phyloP scores from a whole-genome alignment of 2,113 vertebrate genomes.

The Casuarius casuarius region DNA sequence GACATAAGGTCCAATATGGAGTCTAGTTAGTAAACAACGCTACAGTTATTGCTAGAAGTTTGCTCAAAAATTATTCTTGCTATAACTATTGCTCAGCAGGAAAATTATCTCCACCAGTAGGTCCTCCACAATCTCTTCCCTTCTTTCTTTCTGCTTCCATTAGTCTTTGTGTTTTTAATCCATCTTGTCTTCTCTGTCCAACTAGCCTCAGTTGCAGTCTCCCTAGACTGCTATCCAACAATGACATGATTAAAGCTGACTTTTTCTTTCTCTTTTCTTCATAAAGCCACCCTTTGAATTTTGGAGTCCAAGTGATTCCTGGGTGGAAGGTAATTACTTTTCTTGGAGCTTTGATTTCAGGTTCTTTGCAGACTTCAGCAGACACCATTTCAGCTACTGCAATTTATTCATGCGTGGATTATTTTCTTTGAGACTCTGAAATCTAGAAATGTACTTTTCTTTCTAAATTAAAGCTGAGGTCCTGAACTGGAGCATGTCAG shows the following conservation, averaged over 20 bases:
- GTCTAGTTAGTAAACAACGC: neutral
- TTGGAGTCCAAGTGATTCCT: neutral
- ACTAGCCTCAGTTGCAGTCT: neutral
- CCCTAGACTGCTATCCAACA: neutral
- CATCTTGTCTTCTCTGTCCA: neutral
- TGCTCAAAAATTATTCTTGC: neutral
- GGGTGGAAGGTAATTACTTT: neutral
- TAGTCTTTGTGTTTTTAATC: neutral
- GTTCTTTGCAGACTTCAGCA: neutral
- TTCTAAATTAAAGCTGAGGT: neutral
- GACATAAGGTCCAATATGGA: conserved; percentile 12
- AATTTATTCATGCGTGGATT: neutral
- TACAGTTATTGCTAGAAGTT: neutral
- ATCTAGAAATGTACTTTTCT: neutral
- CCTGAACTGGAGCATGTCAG: neutral
- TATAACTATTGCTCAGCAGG: neutral
- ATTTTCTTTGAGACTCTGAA: neutral
- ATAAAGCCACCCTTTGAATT: neutral
- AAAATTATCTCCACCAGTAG: neutral
- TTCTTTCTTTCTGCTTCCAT: neutral
- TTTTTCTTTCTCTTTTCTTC: neutral
- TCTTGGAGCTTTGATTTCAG: neutral
- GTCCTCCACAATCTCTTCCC: neutral
- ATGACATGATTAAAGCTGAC: neutral
- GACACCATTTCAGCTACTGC: neutral